Evolutionary conservation across 1,140 invertebrate species (phyloP).

Genomic region (Brachionus asplanchnoidis): DNA sequence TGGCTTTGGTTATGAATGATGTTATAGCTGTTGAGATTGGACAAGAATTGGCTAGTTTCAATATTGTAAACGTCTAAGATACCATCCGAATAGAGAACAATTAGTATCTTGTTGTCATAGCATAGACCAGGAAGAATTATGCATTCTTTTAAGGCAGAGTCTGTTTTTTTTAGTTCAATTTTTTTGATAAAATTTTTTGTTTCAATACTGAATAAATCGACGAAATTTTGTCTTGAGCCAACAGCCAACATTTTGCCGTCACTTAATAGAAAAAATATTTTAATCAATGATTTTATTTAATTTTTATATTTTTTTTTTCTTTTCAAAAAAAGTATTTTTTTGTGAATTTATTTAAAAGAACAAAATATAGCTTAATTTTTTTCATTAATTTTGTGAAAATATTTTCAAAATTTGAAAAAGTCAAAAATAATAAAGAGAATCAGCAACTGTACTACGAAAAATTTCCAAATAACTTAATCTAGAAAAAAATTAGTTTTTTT

Average conservation of each 20-base stretch:
- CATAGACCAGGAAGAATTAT: background rate
- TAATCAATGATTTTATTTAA: too few species aligned
- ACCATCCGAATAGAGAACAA: slow-evolving; percentile 1
- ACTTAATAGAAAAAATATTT: background rate
- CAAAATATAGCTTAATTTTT: too few species aligned
- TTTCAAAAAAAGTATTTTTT: too few species aligned
- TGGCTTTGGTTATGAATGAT: slow-evolving; percentile 26
- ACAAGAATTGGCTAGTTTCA: background rate
- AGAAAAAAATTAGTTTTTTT: too few species aligned
- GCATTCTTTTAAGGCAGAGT: slow-evolving; percentile 22
- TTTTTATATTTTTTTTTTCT: too few species aligned
- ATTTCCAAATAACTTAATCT: too few species aligned
- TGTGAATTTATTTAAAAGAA: too few species aligned
- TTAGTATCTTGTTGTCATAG: slow-evolving; percentile 16
- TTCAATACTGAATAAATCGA: background rate
- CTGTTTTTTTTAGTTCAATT: slow-evolving; percentile 14
- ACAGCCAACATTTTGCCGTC: slow-evolving; percentile 20
- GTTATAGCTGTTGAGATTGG: background rate
- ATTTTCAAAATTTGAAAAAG: too few species aligned
- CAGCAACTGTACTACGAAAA: too few species aligned
- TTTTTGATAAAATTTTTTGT: background rate
- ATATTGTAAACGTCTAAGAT: slow-evolving; percentile 22
- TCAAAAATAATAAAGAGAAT: too few species aligned
- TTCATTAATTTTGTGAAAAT: too few species aligned
- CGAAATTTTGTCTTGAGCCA: slow-evolving; percentile 4